Evolutionary conservation across 1,140 invertebrate genomes (phyloP).

Genomic region (Lordiphosa clarofinis): DNA sequence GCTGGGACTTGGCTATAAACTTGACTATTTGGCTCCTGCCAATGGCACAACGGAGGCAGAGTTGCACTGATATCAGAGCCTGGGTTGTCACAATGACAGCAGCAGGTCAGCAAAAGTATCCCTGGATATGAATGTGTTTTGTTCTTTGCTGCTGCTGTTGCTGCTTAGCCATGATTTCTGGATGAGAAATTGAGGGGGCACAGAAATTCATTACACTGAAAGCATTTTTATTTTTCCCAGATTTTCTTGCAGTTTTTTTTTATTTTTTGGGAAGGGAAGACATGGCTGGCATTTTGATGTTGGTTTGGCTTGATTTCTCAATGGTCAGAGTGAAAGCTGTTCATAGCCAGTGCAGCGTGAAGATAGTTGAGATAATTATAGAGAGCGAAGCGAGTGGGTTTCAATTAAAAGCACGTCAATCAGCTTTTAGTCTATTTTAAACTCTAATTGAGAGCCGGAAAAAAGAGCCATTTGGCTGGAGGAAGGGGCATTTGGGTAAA

Average conservation of each 20-base stretch:
- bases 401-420: conserved; percentile 35
- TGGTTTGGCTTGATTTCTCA: conserved; percentile 21
- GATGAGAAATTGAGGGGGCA: too few species aligned
- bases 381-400: conserved; percentile 10
- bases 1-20: conserved; percentile 45
- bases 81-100: conserved; percentile 48
- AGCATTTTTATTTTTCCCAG: conserved; percentile 55
- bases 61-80: conserved; percentile 19
- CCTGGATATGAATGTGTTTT: conserved; percentile 10
- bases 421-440: not conserved
- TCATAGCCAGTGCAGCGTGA: not conserved
- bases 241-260: conserved; percentile 2
- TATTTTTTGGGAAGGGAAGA: not conserved
- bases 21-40: conserved; percentile 17
- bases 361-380: conserved; percentile 7
- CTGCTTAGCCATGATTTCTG: not conserved
- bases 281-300: conserved; percentile 16
- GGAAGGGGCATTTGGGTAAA: too few species aligned
- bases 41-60: not conserved
- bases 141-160: conserved; percentile 7
- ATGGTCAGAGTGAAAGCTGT: conserved; percentile 11
- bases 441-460: conserved; percentile 2
- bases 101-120: conserved; percentile 20
- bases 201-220: conserved; percentile 57
- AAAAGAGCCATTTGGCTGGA: not conserved